Evolutionary conservation across 2,888 invertebrate species (phyloP).

Genomic region (Oligia strigilis): DNA sequence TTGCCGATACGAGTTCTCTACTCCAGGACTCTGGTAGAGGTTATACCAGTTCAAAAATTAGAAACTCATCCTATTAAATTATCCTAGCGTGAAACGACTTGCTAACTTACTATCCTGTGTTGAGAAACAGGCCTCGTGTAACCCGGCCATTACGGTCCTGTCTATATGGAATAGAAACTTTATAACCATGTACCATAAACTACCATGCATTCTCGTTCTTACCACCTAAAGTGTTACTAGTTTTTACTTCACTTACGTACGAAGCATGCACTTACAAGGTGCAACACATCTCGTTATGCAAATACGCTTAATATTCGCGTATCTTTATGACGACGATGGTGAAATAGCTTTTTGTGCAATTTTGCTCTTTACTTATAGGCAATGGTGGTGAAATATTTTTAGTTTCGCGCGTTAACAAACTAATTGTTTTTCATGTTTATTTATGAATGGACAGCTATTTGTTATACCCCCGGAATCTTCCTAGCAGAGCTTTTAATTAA

Average conservation of each 20-base stretch:
- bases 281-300: slow-evolving; percentile 50
- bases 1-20: too few relatives aligned
- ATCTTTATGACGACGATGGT: slow-evolving; percentile 42
- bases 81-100: neutral
- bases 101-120: neutral
- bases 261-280: slow-evolving; percentile 49
- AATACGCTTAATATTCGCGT: slow-evolving; percentile 39
- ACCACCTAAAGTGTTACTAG: slow-evolving; percentile 51
- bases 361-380: slow-evolving; percentile 1
- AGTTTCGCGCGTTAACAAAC: slow-evolving; percentile 20
- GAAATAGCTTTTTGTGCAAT: slow-evolving; percentile 29
- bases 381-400: slow-evolving; percentile 19
- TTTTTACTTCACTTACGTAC: slow-evolving; percentile 56
- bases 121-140: neutral
- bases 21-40: too few relatives aligned
- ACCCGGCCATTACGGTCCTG: slow-evolving; percentile 6
- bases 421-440: slow-evolving; percentile 21
- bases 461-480: neutral
- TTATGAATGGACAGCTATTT: slow-evolving; percentile 29
- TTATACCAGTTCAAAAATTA: neutral
- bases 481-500: neutral
- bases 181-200: slow-evolving; percentile 27
- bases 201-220: slow-evolving; percentile 47
- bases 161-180: slow-evolving; percentile 49
- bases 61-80: neutral